Percentiles rank a stretch among this genome's conserved stretches.
Evolutionary conservation across 2,888 invertebrate species (phyloP).

Genomic region (Melikaiella ostensackeni): DNA sequence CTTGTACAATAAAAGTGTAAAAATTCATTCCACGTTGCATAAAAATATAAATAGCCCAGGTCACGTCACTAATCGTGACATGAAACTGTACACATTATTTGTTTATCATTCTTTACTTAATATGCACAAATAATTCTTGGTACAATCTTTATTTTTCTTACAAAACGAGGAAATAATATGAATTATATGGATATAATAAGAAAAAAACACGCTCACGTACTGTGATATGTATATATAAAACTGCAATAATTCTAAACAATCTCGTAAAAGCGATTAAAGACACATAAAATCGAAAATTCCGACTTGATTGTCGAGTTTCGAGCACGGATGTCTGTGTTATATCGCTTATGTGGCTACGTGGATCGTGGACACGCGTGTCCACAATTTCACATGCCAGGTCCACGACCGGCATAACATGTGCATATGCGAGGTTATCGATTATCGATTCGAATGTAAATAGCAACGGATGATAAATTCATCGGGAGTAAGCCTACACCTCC

Average conservation of each 20-base stretch:
- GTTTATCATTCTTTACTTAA: not conserved
- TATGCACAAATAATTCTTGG: not conserved
- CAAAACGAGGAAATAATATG: not conserved
- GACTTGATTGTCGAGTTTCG: not conserved
- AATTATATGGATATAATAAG: not conserved
- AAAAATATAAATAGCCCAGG: not conserved
- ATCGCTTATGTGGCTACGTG: not conserved
- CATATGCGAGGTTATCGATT: conserved; percentile 32
- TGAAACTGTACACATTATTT: not conserved
- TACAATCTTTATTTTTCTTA: not conserved
- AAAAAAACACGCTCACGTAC: not conserved
- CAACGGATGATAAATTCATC: conserved; percentile 35
- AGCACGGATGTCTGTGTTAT: not conserved
- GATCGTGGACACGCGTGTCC: conserved; percentile 15
- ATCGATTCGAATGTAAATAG: conserved; percentile 38
- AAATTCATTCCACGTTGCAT: not conserved
- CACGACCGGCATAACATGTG: conserved; percentile 21
- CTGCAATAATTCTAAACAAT: not conserved
- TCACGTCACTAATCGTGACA: not conserved
- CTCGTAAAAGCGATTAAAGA: not conserved
- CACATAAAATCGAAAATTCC: not conserved
- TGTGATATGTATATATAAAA: not conserved
- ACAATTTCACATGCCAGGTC: conserved; percentile 3
- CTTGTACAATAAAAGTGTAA: not conserved
- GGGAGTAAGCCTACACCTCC: not conserved